Base-by-base conservation (phyloP, 2,888 invertebrate genomes). In the Acanthosoma haemorrhoidale region DNA sequence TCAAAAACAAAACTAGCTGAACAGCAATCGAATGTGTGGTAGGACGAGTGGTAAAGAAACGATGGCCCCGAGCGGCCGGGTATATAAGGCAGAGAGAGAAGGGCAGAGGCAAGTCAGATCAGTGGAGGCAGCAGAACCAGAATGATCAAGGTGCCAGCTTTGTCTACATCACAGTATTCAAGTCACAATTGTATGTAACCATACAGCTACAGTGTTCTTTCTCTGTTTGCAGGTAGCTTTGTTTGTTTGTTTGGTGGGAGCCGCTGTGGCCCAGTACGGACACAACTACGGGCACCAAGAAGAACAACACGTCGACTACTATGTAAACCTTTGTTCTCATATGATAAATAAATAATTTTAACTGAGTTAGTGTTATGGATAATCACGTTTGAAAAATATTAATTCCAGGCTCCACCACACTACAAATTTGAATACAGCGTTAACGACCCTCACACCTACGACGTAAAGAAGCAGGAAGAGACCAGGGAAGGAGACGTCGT, bases 351-450 rank as follows among this genome's bases (percentile, higher is more conserved):
- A 6, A 6, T n/a, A n/a, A n/a, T n/a, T n/a, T n/a, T n/a, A n/a
- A n/a, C n/a, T n/a, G n/a, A n/a, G n/a, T n/a, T n/a, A n/a, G n/a
- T n/a, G n/a, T n/a, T n/a, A n/a, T n/a, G n/a, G n/a, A n/a, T n/a
- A n/a, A n/a, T n/a, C n/a, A n/a, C n/a, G n/a, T n/a, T n/a, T n/a
- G n/a, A n/a, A n/a, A 6, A 9, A 32, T 32, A 6, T 32, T 9
- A 4, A 38, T 32, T n/a, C 1, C 58, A 71, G 71, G 68, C 51
- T 3, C 71, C 71, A 29, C 68, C 71, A 0, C 68, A 71, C 25
- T 71, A 71, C 68, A 67, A 67, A 3, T 71, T 41, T 43, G 71
- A 71, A 18, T 71, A 71, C 69, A 58, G 57, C 16, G 71, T 71
- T 1, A 63, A 71, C 68, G 71, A 71, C 41, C 38, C 63, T 4